phyloP scores from a whole-genome alignment of 2,888 invertebrate genomes.

The Xylota segnis region DNA sequence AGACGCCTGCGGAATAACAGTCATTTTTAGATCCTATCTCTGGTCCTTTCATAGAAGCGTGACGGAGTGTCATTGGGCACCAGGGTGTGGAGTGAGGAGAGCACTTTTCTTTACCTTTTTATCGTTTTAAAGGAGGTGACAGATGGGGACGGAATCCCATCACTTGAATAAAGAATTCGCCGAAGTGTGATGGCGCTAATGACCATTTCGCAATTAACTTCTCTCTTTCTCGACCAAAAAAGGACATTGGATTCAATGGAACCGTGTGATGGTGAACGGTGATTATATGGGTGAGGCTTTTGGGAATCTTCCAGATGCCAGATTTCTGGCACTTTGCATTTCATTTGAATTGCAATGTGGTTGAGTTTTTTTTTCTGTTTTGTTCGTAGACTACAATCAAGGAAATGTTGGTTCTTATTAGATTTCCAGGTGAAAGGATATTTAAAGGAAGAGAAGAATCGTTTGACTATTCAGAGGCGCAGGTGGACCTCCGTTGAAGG shows the following conservation, averaged over 20 bases:
- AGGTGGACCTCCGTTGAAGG: not conserved
- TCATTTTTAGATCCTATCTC: conserved; percentile 73
- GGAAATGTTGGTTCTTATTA: conserved; percentile 47
- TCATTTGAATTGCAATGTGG: conserved; percentile 68
- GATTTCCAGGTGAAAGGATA: conserved; percentile 64
- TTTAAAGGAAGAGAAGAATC: conserved; percentile 26
- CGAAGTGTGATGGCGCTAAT: conserved; percentile 70
- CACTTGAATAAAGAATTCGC: conserved; percentile 52
- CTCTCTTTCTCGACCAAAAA: conserved; percentile 11
- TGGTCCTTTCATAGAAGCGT: conserved; percentile 42
- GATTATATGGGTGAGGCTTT: conserved; percentile 23
- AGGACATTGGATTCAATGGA: conserved; percentile 64
- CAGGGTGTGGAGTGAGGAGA: not conserved
- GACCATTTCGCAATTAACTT: conserved; percentile 75
- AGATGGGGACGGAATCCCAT: conserved; percentile 41
- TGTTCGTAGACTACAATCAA: conserved; percentile 47
- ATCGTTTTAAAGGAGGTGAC: conserved; percentile 56
- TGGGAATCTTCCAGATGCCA: conserved; percentile 67
- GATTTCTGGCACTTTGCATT: conserved; percentile 67
- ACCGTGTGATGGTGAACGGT: conserved; percentile 28
- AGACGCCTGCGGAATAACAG: conserved; percentile 70
- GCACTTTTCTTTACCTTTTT: conserved; percentile 33
- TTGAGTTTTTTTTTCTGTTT: conserved; percentile 15
- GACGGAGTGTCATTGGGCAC: conserved; percentile 11
- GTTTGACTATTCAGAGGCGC: not conserved